Evolutionary conservation across 2,113 vertebrate species (phyloP).

Genomic region (Athene noctua): DNA sequence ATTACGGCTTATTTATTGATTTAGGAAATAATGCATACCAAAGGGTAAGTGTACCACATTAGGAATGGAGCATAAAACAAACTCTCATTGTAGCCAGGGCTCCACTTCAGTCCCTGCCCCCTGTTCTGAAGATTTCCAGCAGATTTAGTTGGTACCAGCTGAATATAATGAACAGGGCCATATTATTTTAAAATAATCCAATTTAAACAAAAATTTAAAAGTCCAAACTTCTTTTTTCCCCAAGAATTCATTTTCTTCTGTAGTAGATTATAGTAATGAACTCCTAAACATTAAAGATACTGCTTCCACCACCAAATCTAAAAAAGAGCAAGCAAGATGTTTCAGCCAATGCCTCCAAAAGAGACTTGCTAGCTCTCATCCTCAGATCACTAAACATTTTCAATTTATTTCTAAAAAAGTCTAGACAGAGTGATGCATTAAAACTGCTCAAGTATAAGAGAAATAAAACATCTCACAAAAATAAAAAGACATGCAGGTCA

Average conservation of each 20-base stretch:
- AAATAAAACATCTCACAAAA: conserved; percentile 33
- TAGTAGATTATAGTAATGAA: background rate
- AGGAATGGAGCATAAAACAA: background rate
- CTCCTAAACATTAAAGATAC: background rate
- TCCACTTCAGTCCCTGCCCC: background rate
- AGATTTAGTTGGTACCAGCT: background rate
- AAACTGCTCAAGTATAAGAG: conserved; percentile 39
- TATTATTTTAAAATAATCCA: background rate
- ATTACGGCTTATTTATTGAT: conserved; percentile 52
- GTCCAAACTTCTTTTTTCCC: background rate
- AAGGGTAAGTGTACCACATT: background rate
- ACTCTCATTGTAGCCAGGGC: background rate
- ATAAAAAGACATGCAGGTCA: background rate
- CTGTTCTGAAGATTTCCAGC: background rate
- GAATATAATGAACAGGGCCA: background rate
- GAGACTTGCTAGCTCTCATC: background rate
- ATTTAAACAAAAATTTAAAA: background rate
- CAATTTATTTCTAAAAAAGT: background rate
- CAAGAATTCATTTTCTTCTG: background rate
- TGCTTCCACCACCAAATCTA: background rate
- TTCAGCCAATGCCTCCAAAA: conserved; percentile 10
- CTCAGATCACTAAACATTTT: background rate
- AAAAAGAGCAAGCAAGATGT: background rate
- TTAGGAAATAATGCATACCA: background rate
- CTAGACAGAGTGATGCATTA: background rate